A percentile compares a stretch with the other conserved stretches of the same genome.
Conservation (phyloP, 2,113 vertebrate species). For the Saguinus midas region DNA sequence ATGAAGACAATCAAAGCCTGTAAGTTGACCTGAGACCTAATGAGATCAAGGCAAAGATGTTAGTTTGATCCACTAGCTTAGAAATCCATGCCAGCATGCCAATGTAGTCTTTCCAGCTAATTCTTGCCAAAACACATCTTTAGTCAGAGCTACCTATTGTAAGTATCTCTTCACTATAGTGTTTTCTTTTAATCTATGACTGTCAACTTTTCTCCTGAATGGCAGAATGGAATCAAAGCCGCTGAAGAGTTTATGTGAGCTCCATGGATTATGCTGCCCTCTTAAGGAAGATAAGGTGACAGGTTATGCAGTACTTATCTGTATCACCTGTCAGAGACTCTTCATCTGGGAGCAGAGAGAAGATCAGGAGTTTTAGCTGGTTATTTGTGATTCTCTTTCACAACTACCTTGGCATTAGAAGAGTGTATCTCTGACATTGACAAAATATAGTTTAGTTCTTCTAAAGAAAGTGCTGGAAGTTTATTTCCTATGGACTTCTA, state of each 20-base stretch:
- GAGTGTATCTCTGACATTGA: background rate
- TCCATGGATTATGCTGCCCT: conserved; percentile 54
- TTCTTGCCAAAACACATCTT: conserved; percentile 52
- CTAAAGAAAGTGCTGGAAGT: conserved; percentile 34
- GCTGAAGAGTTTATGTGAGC: conserved; percentile 49
- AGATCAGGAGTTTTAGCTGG: background rate
- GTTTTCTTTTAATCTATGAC: conserved; percentile 53
- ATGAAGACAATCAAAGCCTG: conserved; percentile 40
- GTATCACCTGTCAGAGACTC: conserved; percentile 60
- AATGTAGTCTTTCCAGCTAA: conserved; percentile 47
- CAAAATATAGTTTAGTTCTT: conserved; percentile 14
- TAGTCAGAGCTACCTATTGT: conserved; percentile 36
- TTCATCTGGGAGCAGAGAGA: conserved; percentile 31
- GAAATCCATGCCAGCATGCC: background rate
- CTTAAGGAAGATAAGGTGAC: conserved; percentile 62
- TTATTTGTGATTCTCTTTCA: conserved; percentile 41
- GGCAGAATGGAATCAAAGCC: conserved; percentile 59
- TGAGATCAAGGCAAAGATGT: conserved; percentile 36
- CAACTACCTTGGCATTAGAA: background rate
- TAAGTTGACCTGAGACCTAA: background rate
- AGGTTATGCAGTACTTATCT: conserved; percentile 53
- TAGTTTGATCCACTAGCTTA: conserved; percentile 46
- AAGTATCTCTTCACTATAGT: conserved; percentile 36
- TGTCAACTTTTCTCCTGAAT: conserved; percentile 58
- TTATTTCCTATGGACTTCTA: conserved; percentile 41